Evolutionary conservation across 1,140 invertebrate species (phyloP).

Genomic region (Tetragonula clypearis): DNA sequence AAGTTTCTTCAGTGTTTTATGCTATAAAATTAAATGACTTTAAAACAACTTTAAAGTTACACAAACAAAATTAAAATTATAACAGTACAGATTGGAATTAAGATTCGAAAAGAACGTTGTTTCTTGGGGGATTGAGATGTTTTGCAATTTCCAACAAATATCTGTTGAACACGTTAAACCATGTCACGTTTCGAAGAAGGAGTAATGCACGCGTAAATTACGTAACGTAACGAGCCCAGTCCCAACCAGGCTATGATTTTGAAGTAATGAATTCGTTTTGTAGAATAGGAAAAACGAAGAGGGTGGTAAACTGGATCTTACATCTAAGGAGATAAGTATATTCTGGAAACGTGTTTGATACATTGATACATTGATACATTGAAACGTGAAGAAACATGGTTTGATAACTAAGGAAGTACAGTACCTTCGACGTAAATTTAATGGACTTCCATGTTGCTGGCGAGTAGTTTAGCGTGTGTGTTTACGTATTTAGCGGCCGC

Average conservation of each 20-base stretch:
- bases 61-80: too few species aligned
- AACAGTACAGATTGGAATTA: not conserved
- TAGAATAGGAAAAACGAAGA: not conserved
- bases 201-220: not conserved
- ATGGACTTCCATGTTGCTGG: conserved; percentile 23
- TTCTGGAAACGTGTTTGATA: not conserved
- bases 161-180: not conserved
- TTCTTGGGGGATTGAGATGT: not conserved
- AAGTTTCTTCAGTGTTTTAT: too few species aligned
- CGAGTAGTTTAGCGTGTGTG: not conserved
- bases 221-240: not conserved
- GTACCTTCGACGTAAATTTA: conserved; percentile 18
- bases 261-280: conserved; percentile 26
- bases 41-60: too few species aligned
- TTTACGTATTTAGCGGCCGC: not conserved
- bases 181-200: not conserved
- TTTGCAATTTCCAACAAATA: not conserved
- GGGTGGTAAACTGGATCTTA: not conserved
- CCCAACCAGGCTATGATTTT: not conserved
- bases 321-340: conserved; percentile 10
- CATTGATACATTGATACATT: too few species aligned
- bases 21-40: too few species aligned
- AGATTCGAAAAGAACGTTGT: not conserved
- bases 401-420: not conserved
- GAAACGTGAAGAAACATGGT: conserved; percentile 4